Evolutionary conservation across 2,113 vertebrate genomes (phyloP), one percentile per base, ranked within the genome.

Genomic region (Muntiacus muntjak): DNA sequence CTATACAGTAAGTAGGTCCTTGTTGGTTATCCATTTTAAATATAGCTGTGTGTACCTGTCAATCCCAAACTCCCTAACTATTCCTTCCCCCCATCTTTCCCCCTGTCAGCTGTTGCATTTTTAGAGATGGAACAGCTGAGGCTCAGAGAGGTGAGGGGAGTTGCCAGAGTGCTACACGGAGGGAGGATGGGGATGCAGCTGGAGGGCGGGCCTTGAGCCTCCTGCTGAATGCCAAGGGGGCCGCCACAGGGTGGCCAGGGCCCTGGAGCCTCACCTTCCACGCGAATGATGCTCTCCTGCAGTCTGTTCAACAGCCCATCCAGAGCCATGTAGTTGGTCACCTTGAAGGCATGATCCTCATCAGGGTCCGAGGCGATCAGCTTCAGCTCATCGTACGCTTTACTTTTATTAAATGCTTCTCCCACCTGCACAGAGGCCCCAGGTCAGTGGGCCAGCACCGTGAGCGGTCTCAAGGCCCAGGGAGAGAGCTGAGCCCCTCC

Each of bases 291-390:
- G 25, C 83, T 98, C 64, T 98, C 97, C 89, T 99, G 97, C 43
- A 99, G 88, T 25, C 95, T 88, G 50, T 96, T 98, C 67, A 99
- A 95, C 45, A 99, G 98, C 33, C 96, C 97, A 4, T 98, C 86
- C 83, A 99, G 97, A 3, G 98, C 99, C 1, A 81, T 81, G 57
- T 99, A 99, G 93, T 99, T 98, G 43, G 98, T 98, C 96, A 99
- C 99, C 45, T 93, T 98, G 94, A 99, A 99, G 60, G 98, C 96
- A 7, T 99, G 98, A 1, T 94, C 83, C 6, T 98, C 97, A 57
- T 90, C 94, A 0, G 98, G 99, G 6, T 98, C 96, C 1, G 98
- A 98, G 45, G 99, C 99, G 6, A 99, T 99, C n/a, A 98, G 57
- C 33, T 89, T 91, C 97, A 99, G 98, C 43, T 99, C 98, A 0